phyloP scores from a whole-genome alignment of 2,113 vertebrate species.

The Syrmaticus mikado region DNA sequence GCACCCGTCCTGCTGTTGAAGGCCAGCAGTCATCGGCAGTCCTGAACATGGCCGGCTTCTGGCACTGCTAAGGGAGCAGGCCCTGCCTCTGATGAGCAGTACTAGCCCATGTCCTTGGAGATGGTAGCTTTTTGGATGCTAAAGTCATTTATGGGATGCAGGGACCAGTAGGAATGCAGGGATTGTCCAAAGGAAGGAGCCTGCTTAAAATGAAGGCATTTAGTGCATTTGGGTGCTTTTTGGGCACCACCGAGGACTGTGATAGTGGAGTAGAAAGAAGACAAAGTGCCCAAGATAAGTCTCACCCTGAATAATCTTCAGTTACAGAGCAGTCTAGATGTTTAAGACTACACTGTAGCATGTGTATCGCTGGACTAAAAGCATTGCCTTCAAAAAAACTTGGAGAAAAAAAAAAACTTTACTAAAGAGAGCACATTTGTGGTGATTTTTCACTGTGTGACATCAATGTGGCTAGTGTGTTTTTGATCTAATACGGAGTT shows the following conservation, averaged over 20 bases:
- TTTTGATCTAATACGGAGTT: background rate
- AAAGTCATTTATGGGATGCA: background rate
- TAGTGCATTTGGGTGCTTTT: background rate
- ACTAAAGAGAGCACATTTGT: background rate
- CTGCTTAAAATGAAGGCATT: background rate
- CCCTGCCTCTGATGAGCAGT: background rate
- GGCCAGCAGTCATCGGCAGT: background rate
- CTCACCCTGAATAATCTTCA: background rate
- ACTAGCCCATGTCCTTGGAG: background rate
- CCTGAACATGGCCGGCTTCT: fast-evolving
- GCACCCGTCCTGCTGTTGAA: fast-evolving
- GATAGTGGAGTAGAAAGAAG: background rate
- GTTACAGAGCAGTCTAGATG: background rate
- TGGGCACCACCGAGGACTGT: fast-evolving
- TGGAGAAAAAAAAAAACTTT: background rate
- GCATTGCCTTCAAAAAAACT: background rate
- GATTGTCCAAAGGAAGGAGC: background rate
- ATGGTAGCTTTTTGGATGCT: background rate
- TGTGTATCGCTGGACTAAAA: background rate
- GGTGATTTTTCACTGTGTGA: background rate
- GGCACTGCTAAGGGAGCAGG: background rate
- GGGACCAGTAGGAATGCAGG: background rate
- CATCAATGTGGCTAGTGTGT: background rate
- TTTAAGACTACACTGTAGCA: background rate
- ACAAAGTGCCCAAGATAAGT: background rate